phyloP scores from a whole-genome alignment of 1,140 invertebrate genomes.

The Patella vulgata region DNA sequence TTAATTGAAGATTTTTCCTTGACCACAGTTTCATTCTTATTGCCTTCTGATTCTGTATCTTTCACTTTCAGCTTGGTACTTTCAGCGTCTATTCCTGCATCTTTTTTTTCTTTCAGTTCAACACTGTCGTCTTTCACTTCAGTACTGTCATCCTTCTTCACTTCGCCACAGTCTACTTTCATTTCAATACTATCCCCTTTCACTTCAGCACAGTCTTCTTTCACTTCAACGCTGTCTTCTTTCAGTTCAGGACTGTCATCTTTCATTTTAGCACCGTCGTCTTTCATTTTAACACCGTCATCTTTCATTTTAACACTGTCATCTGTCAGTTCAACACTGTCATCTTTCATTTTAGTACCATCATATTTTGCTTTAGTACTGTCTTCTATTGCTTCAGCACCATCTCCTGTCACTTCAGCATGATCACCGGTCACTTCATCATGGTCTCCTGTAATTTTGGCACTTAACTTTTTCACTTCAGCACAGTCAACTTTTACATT shows the following conservation, averaged over 20 bases:
- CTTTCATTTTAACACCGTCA: neutral
- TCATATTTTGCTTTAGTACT: neutral
- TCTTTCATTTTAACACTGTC: conserved; percentile 1
- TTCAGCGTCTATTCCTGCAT: neutral
- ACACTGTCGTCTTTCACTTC: neutral
- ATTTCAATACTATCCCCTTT: neutral
- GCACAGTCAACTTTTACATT: neutral
- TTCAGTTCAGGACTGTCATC: too few species aligned
- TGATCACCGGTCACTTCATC: too few species aligned
- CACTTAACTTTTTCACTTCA: neutral
- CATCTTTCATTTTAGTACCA: too few species aligned
- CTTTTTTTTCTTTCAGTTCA: neutral
- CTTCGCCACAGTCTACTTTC: neutral
- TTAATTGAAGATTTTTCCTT: too few species aligned
- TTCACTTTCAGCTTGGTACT: neutral
- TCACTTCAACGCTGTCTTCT: conserved; percentile 7
- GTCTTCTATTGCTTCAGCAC: too few species aligned
- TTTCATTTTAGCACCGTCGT: neutral
- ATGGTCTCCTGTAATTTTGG: neutral
- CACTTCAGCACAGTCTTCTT: neutral
- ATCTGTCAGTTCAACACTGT: conserved; percentile 3
- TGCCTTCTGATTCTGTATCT: neutral
- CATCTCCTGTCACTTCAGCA: too few species aligned
- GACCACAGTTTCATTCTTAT: neutral
- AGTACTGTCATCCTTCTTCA: neutral